Evolutionary conservation across 2,113 vertebrate species (phyloP), one percentile per base, ranked within the genome.

Genomic region (Pleuronectes platessa): DNA sequence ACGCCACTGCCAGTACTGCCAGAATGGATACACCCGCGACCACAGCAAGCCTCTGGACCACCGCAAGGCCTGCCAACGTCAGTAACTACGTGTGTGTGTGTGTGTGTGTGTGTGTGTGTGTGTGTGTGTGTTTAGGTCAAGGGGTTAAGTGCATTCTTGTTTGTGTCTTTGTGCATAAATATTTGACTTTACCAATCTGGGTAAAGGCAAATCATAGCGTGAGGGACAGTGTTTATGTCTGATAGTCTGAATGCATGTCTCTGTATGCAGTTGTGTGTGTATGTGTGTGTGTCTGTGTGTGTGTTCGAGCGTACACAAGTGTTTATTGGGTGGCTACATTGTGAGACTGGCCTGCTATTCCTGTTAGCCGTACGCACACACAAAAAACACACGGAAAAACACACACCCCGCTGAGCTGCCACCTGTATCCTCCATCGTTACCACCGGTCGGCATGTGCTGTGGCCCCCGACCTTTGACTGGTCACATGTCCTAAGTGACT

Each of bases 1-100:
- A 12, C 95, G 95, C 47, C 96, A 96, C 88, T 98, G 97, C 84
- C 96, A 98, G 88, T 96, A 96, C 89, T 98, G 97, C 90, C 94
- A 95, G 87, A 95, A 91, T 0, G 96, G 97, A 61, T 96, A 94
- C 93, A 94, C 93, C 64, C 95, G 96, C 2, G 95, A 97, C 85
- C 89, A 95, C 53, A 84, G 78, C 91, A 95, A 96, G 80, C 81
- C 93, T 0, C 71, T 95, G 69, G 92, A 83, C 74, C 95, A 97
- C 85, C 95, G 93, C 79, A 95, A 94, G 86, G 94, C 95, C 88
- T 98, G 97, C 83, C 95, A 94, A 86, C 90, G 97, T 98, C 79
- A 96, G 96, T 95, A 56, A 59, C 68, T 51, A 13, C 5, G 13
- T 26, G 49, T 74, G 55, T 85, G 78, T 86, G 65, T 78, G 60